These are phyloP conservation scores for Syngnathus scovelli DNA, from an alignment of 2,113 vertebrate species.

Conservation along the genomic window DNA sequence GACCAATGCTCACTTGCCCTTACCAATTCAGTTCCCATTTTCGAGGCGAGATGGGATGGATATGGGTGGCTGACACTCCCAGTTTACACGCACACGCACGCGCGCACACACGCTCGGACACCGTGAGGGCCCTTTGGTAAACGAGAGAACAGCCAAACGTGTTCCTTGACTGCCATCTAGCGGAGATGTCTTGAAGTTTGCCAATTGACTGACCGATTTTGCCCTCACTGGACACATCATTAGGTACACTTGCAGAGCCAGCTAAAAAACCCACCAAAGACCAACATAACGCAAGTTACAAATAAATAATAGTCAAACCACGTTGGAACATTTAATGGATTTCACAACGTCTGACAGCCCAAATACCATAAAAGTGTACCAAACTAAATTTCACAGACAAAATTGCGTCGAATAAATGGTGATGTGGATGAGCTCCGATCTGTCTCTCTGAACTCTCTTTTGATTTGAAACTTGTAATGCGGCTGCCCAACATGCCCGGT, in stretches of 20 bases:
- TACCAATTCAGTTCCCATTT: constrained; percentile 64
- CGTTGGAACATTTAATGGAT: constrained; percentile 86
- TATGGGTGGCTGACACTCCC: constrained; percentile 35
- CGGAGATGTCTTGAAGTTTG: constrained; percentile 21
- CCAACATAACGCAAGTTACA: too few relatives aligned
- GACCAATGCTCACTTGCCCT: constrained; percentile 48
- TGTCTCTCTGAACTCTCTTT: constrained; percentile 17
- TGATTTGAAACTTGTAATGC: constrained; percentile 58
- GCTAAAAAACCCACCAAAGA: background rate
- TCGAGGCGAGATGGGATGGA: constrained; percentile 51
- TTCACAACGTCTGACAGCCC: constrained; percentile 76
- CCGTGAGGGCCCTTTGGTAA: background rate
- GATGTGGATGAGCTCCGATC: too few relatives aligned
- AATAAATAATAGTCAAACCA: constrained; percentile 76
- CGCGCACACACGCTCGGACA: background rate
- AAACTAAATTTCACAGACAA: background rate
- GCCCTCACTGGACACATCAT: background rate
- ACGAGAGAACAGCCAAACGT: constrained; percentile 13
- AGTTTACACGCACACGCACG: background rate
- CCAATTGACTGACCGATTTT: background rate
- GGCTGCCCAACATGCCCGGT: background rate
- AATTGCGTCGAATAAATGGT: too few relatives aligned
- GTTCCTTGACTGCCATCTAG: constrained; percentile 69
- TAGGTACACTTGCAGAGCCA: background rate
- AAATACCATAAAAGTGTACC: background rate